Conservation (phyloP, 2,113 vertebrate genomes). For the Pluvianellus socialis region DNA sequence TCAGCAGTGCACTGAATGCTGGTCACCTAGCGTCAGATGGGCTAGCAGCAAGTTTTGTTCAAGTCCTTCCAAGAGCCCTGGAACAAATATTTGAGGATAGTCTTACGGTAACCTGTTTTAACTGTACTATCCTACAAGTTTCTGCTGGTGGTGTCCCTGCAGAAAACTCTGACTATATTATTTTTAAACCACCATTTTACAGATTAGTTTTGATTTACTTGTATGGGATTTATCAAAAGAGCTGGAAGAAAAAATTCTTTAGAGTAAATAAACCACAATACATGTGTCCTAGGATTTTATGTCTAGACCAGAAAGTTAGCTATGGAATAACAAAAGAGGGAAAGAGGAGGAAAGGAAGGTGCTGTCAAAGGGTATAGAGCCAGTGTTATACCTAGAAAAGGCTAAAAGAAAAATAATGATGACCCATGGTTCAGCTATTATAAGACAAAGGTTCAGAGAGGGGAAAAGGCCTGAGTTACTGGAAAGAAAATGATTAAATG, state of each 20-base stretch:
- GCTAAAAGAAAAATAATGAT: constrained; percentile 8
- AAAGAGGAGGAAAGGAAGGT: background rate
- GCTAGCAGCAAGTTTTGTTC: background rate
- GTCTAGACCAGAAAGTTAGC: background rate
- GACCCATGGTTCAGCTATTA: background rate
- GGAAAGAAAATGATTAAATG: constrained; percentile 1
- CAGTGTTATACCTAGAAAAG: background rate
- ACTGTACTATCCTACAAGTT: background rate
- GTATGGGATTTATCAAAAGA: background rate
- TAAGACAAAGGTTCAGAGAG: constrained; percentile 19
- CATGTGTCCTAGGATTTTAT: background rate
- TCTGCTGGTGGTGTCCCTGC: background rate
- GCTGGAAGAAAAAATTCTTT: background rate
- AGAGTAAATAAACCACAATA: background rate
- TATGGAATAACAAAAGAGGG: background rate
- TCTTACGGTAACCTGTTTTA: background rate
- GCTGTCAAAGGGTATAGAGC: background rate
- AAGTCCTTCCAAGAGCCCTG: background rate
- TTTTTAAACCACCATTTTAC: constrained; percentile 7
- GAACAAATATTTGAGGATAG: background rate
- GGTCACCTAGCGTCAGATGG: background rate
- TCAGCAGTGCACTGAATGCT: background rate
- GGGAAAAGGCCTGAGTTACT: constrained; percentile 5
- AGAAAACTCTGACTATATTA: background rate
- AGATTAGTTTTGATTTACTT: background rate